These are phyloP conservation scores for Tychaedon coryphoeus DNA, from an alignment of 2,113 vertebrate species.

Conservation along the genomic window DNA sequence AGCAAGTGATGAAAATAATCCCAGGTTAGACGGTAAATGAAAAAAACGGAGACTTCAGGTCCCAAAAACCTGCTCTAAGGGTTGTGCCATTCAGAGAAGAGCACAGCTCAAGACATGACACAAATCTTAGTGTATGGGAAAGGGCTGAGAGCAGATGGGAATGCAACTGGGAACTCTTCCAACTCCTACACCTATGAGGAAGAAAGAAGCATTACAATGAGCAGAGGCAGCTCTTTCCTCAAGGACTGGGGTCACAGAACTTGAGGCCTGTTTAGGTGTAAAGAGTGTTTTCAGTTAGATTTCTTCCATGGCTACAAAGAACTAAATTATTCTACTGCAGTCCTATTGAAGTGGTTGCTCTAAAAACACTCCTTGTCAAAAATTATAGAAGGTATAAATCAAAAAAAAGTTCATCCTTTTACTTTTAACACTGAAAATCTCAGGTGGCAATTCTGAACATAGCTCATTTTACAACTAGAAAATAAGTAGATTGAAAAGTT, in stretches of 20 bases:
- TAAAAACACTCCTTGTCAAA: not conserved
- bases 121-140: not conserved
- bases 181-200: rapidly evolving
- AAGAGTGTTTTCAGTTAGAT: rapidly evolving
- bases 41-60: not conserved
- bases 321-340: rapidly evolving
- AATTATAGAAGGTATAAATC: not conserved
- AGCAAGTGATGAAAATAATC: not conserved
- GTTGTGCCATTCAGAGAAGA: not conserved
- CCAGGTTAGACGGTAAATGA: not conserved
- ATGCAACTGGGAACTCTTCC: not conserved
- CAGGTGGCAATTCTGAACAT: not conserved
- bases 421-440: not conserved
- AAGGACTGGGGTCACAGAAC: rapidly evolving
- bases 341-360: not conserved
- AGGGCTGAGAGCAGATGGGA: not conserved
- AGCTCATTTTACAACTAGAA: not conserved
- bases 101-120: rapidly evolving
- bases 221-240: not conserved
- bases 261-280: not conserved
- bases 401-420: too few species aligned
- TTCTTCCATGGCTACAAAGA: not conserved
- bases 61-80: rapidly evolving
- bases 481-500: not conserved
- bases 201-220: not conserved